Percentiles rank a stretch among this genome's conserved stretches.
phyloP scores from a whole-genome alignment of 2,113 vertebrate species.

The Puffinus mauretanicus region DNA sequence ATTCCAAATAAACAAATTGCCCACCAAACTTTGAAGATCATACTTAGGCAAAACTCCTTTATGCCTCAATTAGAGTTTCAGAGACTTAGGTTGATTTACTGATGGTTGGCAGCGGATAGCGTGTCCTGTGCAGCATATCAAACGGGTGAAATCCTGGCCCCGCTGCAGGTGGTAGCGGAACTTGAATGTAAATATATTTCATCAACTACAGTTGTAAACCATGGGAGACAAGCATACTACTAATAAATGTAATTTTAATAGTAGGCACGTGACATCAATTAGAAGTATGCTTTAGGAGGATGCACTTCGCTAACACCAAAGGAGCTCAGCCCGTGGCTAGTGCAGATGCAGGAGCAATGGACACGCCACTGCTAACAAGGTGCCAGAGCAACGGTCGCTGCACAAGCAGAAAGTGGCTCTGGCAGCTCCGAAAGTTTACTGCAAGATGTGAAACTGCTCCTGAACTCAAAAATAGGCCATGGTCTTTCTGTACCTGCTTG shows the following conservation, averaged over 20 bases:
- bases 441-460: background rate
- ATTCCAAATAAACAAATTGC: background rate
- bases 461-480: background rate
- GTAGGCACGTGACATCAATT: background rate
- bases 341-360: fast-evolving
- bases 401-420: background rate
- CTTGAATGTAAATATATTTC: background rate
- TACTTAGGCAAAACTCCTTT: background rate
- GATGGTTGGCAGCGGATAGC: fast-evolving
- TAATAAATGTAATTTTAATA: background rate
- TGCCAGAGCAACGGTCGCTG: background rate
- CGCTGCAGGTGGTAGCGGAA: fast-evolving
- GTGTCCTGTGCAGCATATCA: fast-evolving
- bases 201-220: background rate
- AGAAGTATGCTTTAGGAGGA: background rate
- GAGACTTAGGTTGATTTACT: fast-evolving
- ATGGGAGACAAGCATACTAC: background rate
- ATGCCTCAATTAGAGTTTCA: background rate
- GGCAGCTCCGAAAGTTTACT: background rate
- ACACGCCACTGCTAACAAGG: fast-evolving
- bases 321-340: fast-evolving
- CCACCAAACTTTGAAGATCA: fast-evolving
- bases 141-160: background rate
- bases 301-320: background rate
- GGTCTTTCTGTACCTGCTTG: background rate